A percentile compares a stretch with the other conserved stretches of the same genome.
Conservation (phyloP, 2,797 vertebrate genomes). For the Gephyroberyx darwinii region DNA sequence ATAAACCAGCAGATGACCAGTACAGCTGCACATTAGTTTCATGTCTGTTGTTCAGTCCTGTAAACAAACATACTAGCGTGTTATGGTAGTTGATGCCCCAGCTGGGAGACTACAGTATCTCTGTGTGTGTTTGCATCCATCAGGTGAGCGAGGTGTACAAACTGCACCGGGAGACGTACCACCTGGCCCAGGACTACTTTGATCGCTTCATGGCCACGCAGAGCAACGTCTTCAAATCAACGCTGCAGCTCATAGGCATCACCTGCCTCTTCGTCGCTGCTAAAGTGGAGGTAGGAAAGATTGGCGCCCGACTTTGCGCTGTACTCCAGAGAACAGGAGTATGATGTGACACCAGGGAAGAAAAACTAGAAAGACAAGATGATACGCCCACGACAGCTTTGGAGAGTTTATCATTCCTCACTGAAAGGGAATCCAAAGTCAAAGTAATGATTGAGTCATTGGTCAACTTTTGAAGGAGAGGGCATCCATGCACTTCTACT, state of each 20-base stretch:
- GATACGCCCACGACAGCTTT: too few species aligned
- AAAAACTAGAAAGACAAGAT: too few species aligned
- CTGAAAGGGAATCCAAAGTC: too few species aligned
- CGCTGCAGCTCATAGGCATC: constrained; percentile 95
- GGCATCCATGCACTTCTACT: too few species aligned
- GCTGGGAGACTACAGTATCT: not conserved
- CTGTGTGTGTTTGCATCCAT: constrained; percentile 17
- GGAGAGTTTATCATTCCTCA: too few species aligned
- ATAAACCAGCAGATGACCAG: not conserved
- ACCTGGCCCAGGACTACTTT: constrained; percentile 96
- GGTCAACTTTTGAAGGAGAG: too few species aligned
- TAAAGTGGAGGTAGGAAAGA: constrained; percentile 89
- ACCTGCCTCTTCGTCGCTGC: constrained; percentile 95
- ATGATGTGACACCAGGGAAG: too few species aligned
- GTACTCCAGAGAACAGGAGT: too few species aligned
- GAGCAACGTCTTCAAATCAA: constrained; percentile 89
- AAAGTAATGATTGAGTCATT: too few species aligned
- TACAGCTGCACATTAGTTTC: not conserved
- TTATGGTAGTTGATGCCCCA: not conserved
- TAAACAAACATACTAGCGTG: too few species aligned
- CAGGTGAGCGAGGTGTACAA: constrained; percentile 97
- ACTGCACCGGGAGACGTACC: constrained; percentile 95
- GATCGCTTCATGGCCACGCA: constrained; percentile 98
- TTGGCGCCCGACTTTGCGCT: not conserved
- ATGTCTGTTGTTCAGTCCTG: not conserved